A percentile compares a stretch with the other conserved stretches of the same genome.
Evolutionary conservation across 2,113 vertebrate genomes (phyloP).

Genomic region (Menura novaehollandiae): DNA sequence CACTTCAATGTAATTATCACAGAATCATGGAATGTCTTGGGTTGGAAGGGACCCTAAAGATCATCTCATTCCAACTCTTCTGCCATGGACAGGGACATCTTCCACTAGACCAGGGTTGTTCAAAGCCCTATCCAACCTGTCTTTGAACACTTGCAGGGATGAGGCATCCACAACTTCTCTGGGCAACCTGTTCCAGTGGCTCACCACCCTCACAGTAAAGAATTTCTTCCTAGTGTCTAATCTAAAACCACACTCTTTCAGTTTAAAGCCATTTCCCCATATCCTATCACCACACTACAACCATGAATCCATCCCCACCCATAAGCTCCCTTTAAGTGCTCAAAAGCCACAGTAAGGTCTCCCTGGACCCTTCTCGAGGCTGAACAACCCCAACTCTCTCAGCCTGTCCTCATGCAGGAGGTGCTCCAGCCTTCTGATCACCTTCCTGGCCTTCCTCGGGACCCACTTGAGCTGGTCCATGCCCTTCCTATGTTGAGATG

Average conservation of each 20-base stretch:
- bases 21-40: background rate
- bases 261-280: background rate
- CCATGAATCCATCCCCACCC: background rate
- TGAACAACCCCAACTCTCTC: background rate
- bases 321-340: background rate
- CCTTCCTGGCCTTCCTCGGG: background rate
- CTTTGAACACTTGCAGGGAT: background rate
- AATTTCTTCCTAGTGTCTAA: background rate
- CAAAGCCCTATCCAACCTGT: background rate
- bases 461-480: background rate
- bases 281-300: background rate
- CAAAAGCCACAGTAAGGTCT: background rate
- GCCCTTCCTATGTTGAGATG: background rate
- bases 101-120: background rate
- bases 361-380: background rate
- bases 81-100: background rate
- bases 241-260: background rate
- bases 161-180: background rate
- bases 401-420: background rate
- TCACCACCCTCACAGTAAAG: background rate
- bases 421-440: background rate
- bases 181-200: background rate
- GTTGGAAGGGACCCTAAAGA: background rate
- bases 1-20: background rate
- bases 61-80: accelerated